Percentiles rank a stretch among this genome's conserved stretches.
phyloP scores from a whole-genome alignment of 2,797 vertebrate genomes.

The Cirrhinus mrigala region DNA sequence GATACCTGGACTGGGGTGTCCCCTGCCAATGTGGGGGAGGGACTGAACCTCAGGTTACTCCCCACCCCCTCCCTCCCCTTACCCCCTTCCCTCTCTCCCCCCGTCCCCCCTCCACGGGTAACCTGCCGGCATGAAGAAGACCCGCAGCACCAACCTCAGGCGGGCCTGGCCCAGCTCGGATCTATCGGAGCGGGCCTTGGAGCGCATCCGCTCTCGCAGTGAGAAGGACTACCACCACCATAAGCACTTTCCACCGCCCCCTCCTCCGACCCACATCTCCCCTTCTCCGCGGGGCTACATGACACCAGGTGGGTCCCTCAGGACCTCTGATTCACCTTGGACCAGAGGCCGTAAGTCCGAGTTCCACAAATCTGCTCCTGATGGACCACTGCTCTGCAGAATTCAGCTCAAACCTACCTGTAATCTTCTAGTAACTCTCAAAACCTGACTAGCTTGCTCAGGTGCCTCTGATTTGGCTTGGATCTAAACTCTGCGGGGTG shows the following conservation, averaged over 20 bases:
- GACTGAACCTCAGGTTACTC: slow-evolving; percentile 83
- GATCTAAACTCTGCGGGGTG: slow-evolving; percentile 9
- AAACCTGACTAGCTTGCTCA: slow-evolving; percentile 7
- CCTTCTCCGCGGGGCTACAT: slow-evolving; percentile 86
- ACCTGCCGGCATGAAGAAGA: slow-evolving; percentile 85
- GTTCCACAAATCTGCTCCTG: not conserved
- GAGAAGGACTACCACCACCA: slow-evolving; percentile 91
- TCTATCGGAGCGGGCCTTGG: slow-evolving; percentile 88
- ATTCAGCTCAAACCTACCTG: not conserved
- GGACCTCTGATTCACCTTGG: slow-evolving; percentile 39
- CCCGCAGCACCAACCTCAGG: slow-evolving; percentile 86
- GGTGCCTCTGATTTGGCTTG: slow-evolving; percentile 3
- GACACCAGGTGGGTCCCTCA: slow-evolving; percentile 84
- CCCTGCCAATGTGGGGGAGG: slow-evolving; percentile 84
- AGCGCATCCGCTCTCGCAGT: slow-evolving; percentile 87
- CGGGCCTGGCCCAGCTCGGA: slow-evolving; percentile 90
- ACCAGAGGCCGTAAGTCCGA: slow-evolving; percentile 7
- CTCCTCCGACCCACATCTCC: slow-evolving; percentile 80
- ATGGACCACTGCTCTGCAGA: not conserved
- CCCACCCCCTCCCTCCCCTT: slow-evolving; percentile 54
- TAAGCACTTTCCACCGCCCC: slow-evolving; percentile 86
- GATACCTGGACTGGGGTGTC: slow-evolving; percentile 81
- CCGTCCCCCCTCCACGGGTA: slow-evolving; percentile 40
- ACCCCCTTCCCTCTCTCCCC: slow-evolving; percentile 46
- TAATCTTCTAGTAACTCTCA: not conserved